Evolutionary conservation across 2,113 vertebrate genomes (phyloP), one percentile per base, ranked within the genome.

Genomic region (Ia io): DNA sequence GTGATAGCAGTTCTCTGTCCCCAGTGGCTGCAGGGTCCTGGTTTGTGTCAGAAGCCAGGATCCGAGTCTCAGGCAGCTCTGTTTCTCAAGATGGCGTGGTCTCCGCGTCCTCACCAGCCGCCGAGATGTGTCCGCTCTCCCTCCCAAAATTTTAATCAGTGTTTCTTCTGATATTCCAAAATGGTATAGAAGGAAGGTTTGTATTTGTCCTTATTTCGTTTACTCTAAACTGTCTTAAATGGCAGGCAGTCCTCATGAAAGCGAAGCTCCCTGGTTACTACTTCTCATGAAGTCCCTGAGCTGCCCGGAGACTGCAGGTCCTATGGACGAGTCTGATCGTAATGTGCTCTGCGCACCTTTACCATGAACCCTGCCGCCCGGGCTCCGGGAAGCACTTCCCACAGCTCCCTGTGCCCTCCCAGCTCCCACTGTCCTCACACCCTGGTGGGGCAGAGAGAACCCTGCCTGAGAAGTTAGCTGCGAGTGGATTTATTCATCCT

Each of bases 241-340:
- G 67, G 77, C 16, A 23, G 56, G n/a, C 25, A 5, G 42, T 70
- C 74, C 44, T 95, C 70, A 53, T 51, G 23, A 87, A 93, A 78
- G 28, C 18, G 42, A 85, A 95, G 37, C 61, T 78, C 40, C 40
- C 71, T 59, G 11, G 13, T 91, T 71, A 30, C 44, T 92, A 42
- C 56, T 91, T 74, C 83, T 84, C 83, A 51, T 53, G 53, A 87
- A 93, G 77, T 87, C 88, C 44, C 63, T 61, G 61, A 77, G 63
- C 61, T 90, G 25, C 59, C 59, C 9, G 25, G 10, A 11, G 59
- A 61, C 9, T 61, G 9, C 22, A 28, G 37, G 44, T 35, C 47
- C 70, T 30, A 1, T 6, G 35, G 18, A 42, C 0, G 0, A 40
- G 80, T 71, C 61, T 63, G 76, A 44, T 16, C n/a, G 47, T 47